These are phyloP conservation scores for Semaprochilodus insignis DNA, from an alignment of 2,797 vertebrate genomes.

Conservation along the genomic window DNA sequence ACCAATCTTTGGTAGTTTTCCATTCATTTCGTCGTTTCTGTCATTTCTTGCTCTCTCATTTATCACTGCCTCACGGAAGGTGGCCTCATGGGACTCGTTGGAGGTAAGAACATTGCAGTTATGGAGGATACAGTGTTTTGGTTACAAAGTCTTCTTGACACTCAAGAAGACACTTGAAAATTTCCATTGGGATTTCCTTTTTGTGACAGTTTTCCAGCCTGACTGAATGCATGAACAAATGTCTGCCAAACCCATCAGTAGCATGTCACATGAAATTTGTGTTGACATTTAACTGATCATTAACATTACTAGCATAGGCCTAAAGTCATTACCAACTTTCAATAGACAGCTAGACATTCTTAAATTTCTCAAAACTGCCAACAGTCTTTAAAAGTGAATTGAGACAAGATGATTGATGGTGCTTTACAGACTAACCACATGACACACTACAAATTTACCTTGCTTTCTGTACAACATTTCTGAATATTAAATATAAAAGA, in stretches of 20 bases:
- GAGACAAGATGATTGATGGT: too few species aligned
- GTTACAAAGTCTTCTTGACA: neutral
- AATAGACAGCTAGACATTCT: too few species aligned
- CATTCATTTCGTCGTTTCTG: constrained; percentile 8
- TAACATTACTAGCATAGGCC: too few species aligned
- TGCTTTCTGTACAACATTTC: too few species aligned
- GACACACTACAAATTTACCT: too few species aligned
- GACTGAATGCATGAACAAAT: neutral
- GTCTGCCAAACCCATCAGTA: neutral
- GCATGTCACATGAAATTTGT: neutral
- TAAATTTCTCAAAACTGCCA: neutral
- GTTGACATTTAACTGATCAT: too few species aligned
- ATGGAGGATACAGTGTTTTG: neutral
- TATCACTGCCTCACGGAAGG: constrained; percentile 76
- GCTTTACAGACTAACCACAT: too few species aligned
- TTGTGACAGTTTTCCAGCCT: neutral
- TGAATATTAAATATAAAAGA: too few species aligned
- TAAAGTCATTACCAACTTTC: too few species aligned
- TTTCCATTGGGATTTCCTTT: too few species aligned
- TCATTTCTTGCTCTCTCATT: constrained; percentile 8
- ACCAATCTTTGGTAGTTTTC: neutral
- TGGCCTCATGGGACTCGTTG: constrained; percentile 88
- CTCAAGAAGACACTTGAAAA: too few species aligned
- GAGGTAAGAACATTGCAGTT: constrained; percentile 85
- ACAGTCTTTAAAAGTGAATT: neutral